phyloP scores from a whole-genome alignment of 2,797 vertebrate genomes.

The Rhabdomys pumilio region DNA sequence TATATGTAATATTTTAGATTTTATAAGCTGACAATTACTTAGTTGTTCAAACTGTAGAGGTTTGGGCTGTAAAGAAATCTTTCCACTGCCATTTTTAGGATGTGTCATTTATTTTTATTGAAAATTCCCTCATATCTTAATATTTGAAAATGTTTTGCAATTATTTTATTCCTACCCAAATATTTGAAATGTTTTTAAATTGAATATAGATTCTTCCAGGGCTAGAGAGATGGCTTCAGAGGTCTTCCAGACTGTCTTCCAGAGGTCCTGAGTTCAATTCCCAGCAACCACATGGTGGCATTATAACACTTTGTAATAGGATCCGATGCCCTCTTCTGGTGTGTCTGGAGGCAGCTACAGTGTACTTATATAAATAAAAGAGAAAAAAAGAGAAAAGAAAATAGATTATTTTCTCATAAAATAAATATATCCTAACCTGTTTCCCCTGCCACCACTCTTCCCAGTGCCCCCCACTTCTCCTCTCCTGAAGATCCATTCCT shows the following conservation, averaged over 20 bases:
- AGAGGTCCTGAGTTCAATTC: too few relatives aligned
- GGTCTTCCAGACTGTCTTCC: too few relatives aligned
- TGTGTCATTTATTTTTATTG: neutral
- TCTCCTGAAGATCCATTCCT: neutral
- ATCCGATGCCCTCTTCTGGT: too few relatives aligned
- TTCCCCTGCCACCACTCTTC: neutral
- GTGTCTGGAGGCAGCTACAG: too few relatives aligned
- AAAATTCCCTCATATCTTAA: neutral
- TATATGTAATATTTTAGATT: constrained; percentile 32
- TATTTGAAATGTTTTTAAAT: neutral
- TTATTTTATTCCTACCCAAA: neutral
- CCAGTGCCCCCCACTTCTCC: neutral
- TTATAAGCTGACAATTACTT: constrained; percentile 36
- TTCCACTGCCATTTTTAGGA: neutral
- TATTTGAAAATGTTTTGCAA: neutral
- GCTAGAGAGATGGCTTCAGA: too few relatives aligned
- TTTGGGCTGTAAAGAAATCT: neutral
- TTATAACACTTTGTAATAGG: too few relatives aligned
- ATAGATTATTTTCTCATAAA: too few relatives aligned
- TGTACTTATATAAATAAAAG: too few relatives aligned
- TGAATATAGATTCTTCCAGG: neutral
- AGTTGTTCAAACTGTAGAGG: neutral
- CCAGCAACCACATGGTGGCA: too few relatives aligned
- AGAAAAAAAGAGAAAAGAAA: too few relatives aligned
- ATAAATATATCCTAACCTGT: neutral